Base-by-base conservation (phyloP, 2,888 invertebrate genomes). In the Cantharis rufa region DNA sequence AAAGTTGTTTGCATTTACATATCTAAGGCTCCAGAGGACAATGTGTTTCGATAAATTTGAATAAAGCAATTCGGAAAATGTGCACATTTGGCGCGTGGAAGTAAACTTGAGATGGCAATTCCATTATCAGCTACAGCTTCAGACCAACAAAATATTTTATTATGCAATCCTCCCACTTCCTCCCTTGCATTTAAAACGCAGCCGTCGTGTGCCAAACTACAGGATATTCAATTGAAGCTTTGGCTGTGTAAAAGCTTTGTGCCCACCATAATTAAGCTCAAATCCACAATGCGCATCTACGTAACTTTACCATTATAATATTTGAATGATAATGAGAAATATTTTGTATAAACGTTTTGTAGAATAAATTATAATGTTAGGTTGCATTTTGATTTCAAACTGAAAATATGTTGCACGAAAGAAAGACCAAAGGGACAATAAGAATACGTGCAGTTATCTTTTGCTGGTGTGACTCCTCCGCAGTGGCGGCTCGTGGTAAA, bases 151-250 rank as follows among this genome's bases (percentile, higher is more conserved):
- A 48, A 48, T 48, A 48, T 48, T 69, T 74, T 77, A 75, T 78
- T 78, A 75, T 78, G 80, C 79, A 80, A 78, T 80, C 81, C 82
- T 82, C 81, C 82, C 80, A 82, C 81, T 82, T 82, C 82, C 82
- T 80, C 75, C 69, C 73, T 72, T 32, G 18, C 73, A 78, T 75
- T 75, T 78, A 71, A 72, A 78, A 75, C 69, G 74, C 75, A 75
- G 75, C 75, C 75, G 75, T 78, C 78, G 78, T 73, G 78, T 78
- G 78, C 78, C 75, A 72, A 70, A 66, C 21, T 76, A 63, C 62
- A 62, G 75, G 74, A 70, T 74, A 74, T 77, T 77, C 71, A 77
- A 74, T 77, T 73, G 74, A 69, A 74, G 70, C 70, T 70, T 72
- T 15, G 48, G 71, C 72, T 74, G 71, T 77, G 66, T 74, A 69